Percentiles rank a stretch among this genome's conserved stretches.
Evolutionary conservation across 1,140 invertebrate species (phyloP).

Genomic region (Drosophila ambigua): DNA sequence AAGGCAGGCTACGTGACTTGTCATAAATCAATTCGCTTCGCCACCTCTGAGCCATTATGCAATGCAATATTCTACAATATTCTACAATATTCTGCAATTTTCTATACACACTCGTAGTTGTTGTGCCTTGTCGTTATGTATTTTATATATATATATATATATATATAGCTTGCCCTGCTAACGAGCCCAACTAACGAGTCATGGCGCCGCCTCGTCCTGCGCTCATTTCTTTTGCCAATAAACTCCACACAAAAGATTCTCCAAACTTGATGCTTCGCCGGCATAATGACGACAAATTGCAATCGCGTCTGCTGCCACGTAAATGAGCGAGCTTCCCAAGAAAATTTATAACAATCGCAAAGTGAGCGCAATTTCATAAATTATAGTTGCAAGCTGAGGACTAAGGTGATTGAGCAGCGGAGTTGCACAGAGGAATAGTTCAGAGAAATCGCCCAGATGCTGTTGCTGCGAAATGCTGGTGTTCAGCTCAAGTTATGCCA

Average conservation of each 20-base stretch:
- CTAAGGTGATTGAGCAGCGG: too few relatives aligned
- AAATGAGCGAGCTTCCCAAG: too few relatives aligned
- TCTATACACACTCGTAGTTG: conserved; percentile 13
- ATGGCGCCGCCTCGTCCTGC: not conserved
- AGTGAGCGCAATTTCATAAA: too few relatives aligned
- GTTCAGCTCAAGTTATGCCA: too few relatives aligned
- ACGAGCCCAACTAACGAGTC: conserved; percentile 57
- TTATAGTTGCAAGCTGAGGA: too few relatives aligned
- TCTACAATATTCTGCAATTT: conserved; percentile 63
- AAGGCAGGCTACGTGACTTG: conserved; percentile 61
- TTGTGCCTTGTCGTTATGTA: conserved; percentile 13
- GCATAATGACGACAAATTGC: conserved; percentile 74
- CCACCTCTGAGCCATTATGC: conserved; percentile 61
- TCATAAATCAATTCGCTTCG: conserved; percentile 70
- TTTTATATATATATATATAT: conserved; percentile 18
- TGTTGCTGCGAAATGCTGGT: too few relatives aligned
- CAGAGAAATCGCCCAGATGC: too few relatives aligned
- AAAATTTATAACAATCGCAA: too few relatives aligned
- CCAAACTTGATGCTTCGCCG: conserved; percentile 14
- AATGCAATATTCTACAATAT: conserved; percentile 69
- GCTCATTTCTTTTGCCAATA: conserved; percentile 59
- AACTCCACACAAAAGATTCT: conserved; percentile 52
- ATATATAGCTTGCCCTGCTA: conserved; percentile 48
- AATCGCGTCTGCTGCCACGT: conserved; percentile 20
- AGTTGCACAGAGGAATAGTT: too few relatives aligned